These are phyloP conservation scores for Microchirus variegatus DNA, from an alignment of 2,797 vertebrate genomes.

Conservation along the genomic window DNA sequence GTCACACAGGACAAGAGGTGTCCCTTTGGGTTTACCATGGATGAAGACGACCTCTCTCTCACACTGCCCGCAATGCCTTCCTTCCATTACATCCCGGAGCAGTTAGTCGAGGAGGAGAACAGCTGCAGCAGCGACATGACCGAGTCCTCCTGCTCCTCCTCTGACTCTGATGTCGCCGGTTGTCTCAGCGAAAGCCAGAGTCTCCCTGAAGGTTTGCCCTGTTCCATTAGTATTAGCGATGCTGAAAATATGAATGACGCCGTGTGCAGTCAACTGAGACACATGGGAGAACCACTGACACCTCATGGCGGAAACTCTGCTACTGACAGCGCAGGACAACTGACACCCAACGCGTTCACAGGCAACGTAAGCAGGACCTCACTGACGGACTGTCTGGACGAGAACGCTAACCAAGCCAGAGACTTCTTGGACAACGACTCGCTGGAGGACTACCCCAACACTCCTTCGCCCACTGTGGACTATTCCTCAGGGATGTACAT, in stretches of 20 bases:
- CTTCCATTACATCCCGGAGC: constrained; percentile 71
- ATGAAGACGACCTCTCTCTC: constrained; percentile 56
- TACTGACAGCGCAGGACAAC: constrained; percentile 31
- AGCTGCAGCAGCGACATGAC: constrained; percentile 92
- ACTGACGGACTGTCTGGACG: constrained; percentile 82
- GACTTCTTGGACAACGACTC: constrained; percentile 75
- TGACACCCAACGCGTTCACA: constrained; percentile 21
- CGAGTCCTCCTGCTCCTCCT: constrained; percentile 84
- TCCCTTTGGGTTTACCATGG: constrained; percentile 59
- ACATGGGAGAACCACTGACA: constrained; percentile 33
- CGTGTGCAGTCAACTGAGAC: constrained; percentile 49
- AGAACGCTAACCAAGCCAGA: constrained; percentile 88
- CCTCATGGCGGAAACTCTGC: constrained; percentile 28
- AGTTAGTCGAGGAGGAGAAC: constrained; percentile 81
- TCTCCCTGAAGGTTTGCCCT: constrained; percentile 71
- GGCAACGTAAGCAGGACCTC: constrained; percentile 67
- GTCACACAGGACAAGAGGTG: constrained; percentile 48
- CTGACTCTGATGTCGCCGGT: constrained; percentile 72
- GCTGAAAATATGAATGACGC: constrained; percentile 75
- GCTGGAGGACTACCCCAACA: constrained; percentile 69
- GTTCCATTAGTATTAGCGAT: constrained; percentile 82
- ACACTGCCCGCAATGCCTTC: constrained; percentile 58
- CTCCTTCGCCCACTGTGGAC: constrained; percentile 72
- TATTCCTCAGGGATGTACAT: constrained; percentile 82
- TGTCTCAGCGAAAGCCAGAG: constrained; percentile 56